These are phyloP conservation scores for Macrosiphum euphorbiae DNA, from an alignment of 2,888 invertebrate genomes.

Conservation along the genomic window DNA sequence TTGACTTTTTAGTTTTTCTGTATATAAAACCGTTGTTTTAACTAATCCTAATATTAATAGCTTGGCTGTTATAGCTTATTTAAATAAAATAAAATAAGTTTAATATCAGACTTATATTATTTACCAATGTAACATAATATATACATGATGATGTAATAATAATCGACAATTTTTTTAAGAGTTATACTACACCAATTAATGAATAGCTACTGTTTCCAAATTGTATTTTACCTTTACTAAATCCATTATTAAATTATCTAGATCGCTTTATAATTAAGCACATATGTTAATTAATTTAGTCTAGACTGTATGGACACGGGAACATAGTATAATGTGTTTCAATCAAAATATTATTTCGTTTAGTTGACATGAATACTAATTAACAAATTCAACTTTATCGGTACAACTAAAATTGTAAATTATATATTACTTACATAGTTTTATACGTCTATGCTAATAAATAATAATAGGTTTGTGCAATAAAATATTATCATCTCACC, in stretches of 20 bases:
- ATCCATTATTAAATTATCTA: background rate
- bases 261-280: background rate
- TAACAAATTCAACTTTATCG: background rate
- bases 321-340: background rate
- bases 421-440: too few relatives aligned
- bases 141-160: background rate
- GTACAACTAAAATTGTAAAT: background rate
- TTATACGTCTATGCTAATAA: too few relatives aligned
- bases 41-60: background rate
- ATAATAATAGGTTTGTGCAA: too few relatives aligned
- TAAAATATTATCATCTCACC: too few relatives aligned
- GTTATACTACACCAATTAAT: background rate
- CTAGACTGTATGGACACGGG: background rate
- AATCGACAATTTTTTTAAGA: background rate
- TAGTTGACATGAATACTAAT: background rate
- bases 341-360: background rate
- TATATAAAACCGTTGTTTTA: background rate
- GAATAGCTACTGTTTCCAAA: background rate
- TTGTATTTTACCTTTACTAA: background rate
- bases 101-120: background rate
- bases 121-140: background rate
- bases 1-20: background rate
- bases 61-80: background rate
- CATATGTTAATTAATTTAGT: background rate
- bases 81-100: background rate